phyloP scores from a whole-genome alignment of 2,113 vertebrate genomes.

The Desmodus rotundus region DNA sequence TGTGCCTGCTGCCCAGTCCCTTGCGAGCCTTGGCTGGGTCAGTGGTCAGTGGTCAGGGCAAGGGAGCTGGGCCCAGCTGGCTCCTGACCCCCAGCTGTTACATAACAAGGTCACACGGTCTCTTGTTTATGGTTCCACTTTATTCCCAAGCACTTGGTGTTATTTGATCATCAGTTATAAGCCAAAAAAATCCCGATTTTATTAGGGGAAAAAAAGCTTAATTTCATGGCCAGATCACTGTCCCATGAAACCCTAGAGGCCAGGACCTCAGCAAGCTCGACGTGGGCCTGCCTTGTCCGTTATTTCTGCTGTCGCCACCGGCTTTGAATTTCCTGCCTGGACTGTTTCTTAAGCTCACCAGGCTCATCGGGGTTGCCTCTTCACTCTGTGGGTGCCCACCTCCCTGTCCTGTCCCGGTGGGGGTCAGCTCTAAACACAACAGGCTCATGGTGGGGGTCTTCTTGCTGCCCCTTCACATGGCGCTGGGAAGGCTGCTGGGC shows the following conservation, averaged over 20 bases:
- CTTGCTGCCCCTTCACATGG: slow-evolving; percentile 87
- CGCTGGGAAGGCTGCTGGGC: slow-evolving; percentile 86
- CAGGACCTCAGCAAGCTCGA: not conserved
- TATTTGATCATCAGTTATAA: slow-evolving; percentile 59
- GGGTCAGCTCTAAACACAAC: slow-evolving; percentile 84
- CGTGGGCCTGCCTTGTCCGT: not conserved
- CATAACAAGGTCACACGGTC: not conserved
- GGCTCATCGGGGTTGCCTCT: not conserved
- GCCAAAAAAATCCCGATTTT: slow-evolving; percentile 49
- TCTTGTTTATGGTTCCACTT: slow-evolving; percentile 8
- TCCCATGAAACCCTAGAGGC: slow-evolving; percentile 54
- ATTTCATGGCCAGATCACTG: not conserved
- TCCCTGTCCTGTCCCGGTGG: not conserved
- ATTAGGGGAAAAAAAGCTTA: slow-evolving; percentile 33
- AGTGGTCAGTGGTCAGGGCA: not conserved
- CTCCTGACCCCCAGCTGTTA: not conserved
- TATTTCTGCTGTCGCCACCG: not conserved
- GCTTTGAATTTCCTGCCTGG: slow-evolving; percentile 12
- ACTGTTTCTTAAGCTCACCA: not conserved
- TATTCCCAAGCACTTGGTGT: slow-evolving; percentile 63
- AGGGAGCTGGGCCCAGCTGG: not conserved
- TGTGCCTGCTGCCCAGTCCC: not conserved
- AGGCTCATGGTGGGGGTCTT: slow-evolving; percentile 85
- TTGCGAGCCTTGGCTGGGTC: not conserved
- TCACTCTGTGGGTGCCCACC: not conserved